These are phyloP conservation scores for Axea sp. DNA, from an alignment of 2,888 invertebrate genomes.

Conservation along the genomic window DNA sequence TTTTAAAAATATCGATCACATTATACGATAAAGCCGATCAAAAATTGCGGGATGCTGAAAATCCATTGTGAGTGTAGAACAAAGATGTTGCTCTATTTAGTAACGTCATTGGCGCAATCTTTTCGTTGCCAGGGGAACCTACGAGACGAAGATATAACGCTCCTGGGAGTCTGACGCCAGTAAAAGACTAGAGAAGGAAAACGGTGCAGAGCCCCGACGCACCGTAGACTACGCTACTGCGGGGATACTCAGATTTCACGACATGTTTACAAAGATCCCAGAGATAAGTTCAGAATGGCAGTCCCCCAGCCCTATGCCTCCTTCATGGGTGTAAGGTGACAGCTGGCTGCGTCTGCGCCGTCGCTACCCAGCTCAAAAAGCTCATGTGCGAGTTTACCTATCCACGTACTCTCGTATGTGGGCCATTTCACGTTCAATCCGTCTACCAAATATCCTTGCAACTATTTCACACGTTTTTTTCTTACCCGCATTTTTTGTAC, in stretches of 20 bases:
- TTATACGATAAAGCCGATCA: no score
- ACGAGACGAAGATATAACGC: constrained; percentile 59
- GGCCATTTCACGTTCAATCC: constrained; percentile 50
- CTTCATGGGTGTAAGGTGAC: constrained; percentile 79
- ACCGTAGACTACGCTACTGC: constrained; percentile 76
- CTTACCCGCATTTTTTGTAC: no score
- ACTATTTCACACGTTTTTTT: no score
- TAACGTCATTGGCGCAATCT: constrained; percentile 67
- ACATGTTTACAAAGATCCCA: constrained; percentile 80
- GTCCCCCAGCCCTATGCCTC: constrained; percentile 75
- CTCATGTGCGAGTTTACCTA: constrained; percentile 49
- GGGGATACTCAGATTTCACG: constrained; percentile 79
- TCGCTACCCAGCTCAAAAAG: constrained; percentile 58
- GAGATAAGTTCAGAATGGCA: constrained; percentile 80
- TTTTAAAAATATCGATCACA: no score
- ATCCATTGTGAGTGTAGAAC: constrained; percentile 71
- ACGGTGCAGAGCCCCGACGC: constrained; percentile 38
- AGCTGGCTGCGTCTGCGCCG: constrained; percentile 78
- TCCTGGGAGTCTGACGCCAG: constrained; percentile 56
- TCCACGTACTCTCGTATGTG: constrained; percentile 35
- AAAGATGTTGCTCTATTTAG: constrained; percentile 72
- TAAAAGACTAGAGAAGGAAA: constrained; percentile 43
- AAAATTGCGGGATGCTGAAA: constrained; percentile 21
- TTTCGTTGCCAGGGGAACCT: constrained; percentile 70
- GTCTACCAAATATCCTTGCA: neutral